Evolutionary conservation across 2,888 invertebrate species (phyloP), one percentile per base, ranked within the genome.

Genomic region (Proisotoma minuta): DNA sequence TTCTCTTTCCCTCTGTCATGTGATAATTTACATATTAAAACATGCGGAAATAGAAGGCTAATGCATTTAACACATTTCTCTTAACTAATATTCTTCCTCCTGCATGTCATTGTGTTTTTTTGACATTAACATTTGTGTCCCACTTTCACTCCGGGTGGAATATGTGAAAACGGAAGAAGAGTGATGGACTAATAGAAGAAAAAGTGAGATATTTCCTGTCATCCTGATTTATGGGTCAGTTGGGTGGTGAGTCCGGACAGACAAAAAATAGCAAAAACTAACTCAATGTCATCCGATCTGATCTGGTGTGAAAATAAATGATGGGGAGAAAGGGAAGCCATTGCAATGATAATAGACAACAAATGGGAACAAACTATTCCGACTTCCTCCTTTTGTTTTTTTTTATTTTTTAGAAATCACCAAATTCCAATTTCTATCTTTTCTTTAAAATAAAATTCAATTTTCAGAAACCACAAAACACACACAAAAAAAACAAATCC

Each of bases 181-280:
- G 40, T 60, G 49, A 57, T 48, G 53, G 18, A 12, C 39, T 27
- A 59, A 22, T 47, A 34, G 57, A 60, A 51, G 61, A 59, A 62
- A 60, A 51, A 64, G 64, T 64, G 66, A 70, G 64, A 70, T 68
- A 70, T 70, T 70, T 65, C 63, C 59, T 67, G 67, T 67, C 69
- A 66, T 64, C 61, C 68, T 70, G 70, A 70, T 68, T 68, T 68
- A 70, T 70, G 60, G 66, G 69, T 62, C 62, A 62, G 56, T 56
- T 49, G 61, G 61, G 61, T 52, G 52, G 56, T 51, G 34, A 49
- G 20, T 58, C 47, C 47, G 18, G 59, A 51, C 52, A 47, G 26
- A 26, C 52, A 59, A 52, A 59, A 59, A 59, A 51, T 52, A 52
- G 52, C 15, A n/a, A n/a, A 43, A 34, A 34, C 34, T 34, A 43